phyloP scores from a whole-genome alignment of 1,140 invertebrate genomes.

The Leptinotarsa lineolata region DNA sequence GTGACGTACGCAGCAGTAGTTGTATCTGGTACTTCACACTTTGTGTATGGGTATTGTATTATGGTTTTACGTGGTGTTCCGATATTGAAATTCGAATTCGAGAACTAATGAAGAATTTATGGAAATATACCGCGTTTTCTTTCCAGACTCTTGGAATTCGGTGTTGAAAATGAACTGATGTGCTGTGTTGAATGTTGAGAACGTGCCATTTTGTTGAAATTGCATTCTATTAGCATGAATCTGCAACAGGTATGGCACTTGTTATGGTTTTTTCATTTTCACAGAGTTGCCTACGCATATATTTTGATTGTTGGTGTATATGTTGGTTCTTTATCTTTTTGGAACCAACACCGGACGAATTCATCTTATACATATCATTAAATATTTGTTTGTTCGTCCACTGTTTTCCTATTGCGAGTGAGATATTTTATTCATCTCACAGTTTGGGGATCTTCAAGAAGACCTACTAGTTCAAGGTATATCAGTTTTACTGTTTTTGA shows the following conservation, averaged over 20 bases:
- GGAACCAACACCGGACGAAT: too few relatives aligned
- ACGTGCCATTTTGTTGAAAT: not conserved
- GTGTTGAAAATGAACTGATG: not conserved
- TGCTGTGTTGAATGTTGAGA: slow-evolving; percentile 10
- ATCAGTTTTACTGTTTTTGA: too few relatives aligned
- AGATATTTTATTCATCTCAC: too few relatives aligned
- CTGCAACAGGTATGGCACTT: slow-evolving; percentile 19
- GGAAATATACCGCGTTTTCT: not conserved
- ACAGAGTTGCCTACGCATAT: not conserved
- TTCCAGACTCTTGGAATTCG: not conserved
- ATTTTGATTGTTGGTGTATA: not conserved
- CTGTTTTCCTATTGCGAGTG: too few relatives aligned
- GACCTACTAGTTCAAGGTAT: too few relatives aligned
- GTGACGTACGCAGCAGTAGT: slow-evolving; percentile 14
- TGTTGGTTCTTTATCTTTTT: too few relatives aligned
- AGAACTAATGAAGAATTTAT: not conserved
- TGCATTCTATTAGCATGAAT: slow-evolving; percentile 12
- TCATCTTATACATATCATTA: too few relatives aligned
- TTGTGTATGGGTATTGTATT: slow-evolving; percentile 11
- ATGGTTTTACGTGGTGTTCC: slow-evolving; percentile 1
- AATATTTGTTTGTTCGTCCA: too few relatives aligned
- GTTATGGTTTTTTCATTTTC: not conserved
- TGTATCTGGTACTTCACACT: slow-evolving; percentile 19
- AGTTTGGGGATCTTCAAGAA: too few relatives aligned
- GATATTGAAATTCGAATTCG: not conserved